These are phyloP conservation scores for Mongoloraphidia duomilia DNA, from an alignment of 2,888 invertebrate genomes.

Conservation along the genomic window DNA sequence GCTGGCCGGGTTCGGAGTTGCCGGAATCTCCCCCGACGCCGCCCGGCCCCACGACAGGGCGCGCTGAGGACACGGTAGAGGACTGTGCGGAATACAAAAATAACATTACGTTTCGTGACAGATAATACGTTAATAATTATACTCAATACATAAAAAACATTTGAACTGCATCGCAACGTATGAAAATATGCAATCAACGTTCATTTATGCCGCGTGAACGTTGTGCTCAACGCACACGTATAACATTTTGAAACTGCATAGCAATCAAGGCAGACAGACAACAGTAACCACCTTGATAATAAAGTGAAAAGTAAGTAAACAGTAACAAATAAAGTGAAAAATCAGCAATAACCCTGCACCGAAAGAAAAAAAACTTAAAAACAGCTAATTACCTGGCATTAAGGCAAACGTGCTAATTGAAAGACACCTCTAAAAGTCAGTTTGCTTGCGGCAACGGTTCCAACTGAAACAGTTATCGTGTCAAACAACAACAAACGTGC, in stretches of 20 bases:
- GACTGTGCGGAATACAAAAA: slow-evolving; percentile 28
- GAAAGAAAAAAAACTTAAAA: not conserved
- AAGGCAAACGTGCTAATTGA: not conserved
- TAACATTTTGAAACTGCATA: too few species aligned
- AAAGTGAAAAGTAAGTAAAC: too few species aligned
- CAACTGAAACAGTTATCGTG: slow-evolving; percentile 1
- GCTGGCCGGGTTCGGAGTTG: slow-evolving; percentile 41
- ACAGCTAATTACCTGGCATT: not conserved
- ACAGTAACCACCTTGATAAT: too few species aligned
- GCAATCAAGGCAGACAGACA: too few species aligned
- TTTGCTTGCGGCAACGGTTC: slow-evolving; percentile 1
- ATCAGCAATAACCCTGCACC: not conserved
- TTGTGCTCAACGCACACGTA: too few species aligned
- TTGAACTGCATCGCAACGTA: slow-evolving; percentile 1
- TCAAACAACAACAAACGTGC: not conserved
- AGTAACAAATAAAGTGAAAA: not conserved
- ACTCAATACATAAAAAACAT: not conserved
- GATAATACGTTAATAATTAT: too few species aligned
- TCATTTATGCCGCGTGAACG: not conserved
- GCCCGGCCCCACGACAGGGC: slow-evolving; percentile 43
- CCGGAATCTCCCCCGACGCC: slow-evolving; percentile 40
- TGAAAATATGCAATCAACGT: slow-evolving; percentile 5
- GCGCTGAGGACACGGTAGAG: slow-evolving; percentile 44
- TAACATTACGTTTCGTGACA: too few species aligned
- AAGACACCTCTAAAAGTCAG: not conserved